Conservation (phyloP, 1,140 invertebrate species). For the Ephestia elutella region DNA sequence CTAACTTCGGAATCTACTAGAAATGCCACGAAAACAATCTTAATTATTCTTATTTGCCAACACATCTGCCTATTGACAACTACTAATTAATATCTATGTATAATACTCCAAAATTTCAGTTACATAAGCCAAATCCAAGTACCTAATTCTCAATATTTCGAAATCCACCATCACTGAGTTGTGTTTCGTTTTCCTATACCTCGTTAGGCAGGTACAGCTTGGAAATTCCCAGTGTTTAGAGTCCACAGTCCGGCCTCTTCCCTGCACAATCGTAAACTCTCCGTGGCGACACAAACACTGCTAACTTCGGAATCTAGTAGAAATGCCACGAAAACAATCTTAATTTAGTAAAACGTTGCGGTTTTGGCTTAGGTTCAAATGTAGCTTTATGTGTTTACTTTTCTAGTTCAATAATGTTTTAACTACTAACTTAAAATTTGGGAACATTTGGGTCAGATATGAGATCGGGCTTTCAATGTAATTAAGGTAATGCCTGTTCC, state of each 20-base stretch:
- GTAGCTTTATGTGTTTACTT: neutral
- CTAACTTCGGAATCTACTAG: conserved; percentile 32
- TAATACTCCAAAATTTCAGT: too few species aligned
- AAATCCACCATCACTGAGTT: too few species aligned
- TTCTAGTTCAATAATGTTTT: neutral
- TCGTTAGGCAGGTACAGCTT: conserved; percentile 6
- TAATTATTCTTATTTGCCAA: too few species aligned
- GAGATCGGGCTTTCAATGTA: too few species aligned
- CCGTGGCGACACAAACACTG: conserved; percentile 43
- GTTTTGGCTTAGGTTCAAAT: neutral
- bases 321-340: conserved; percentile 12
- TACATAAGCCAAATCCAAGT: too few species aligned
- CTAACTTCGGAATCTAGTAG: conserved; percentile 32
- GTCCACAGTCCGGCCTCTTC: conserved; percentile 40
- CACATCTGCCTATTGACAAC: too few species aligned
- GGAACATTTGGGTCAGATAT: too few species aligned
- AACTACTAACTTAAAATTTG: too few species aligned
- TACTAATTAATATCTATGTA: too few species aligned
- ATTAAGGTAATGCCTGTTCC: too few species aligned
- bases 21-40: conserved; percentile 12
- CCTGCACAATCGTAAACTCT: conserved; percentile 54
- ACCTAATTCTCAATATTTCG: too few species aligned
- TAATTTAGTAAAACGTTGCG: neutral
- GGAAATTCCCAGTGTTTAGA: conserved; percentile 37
- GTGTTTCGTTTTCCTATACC: neutral